These are phyloP conservation scores for Elachura formosa DNA, from an alignment of 2,113 vertebrate genomes.

Conservation along the genomic window DNA sequence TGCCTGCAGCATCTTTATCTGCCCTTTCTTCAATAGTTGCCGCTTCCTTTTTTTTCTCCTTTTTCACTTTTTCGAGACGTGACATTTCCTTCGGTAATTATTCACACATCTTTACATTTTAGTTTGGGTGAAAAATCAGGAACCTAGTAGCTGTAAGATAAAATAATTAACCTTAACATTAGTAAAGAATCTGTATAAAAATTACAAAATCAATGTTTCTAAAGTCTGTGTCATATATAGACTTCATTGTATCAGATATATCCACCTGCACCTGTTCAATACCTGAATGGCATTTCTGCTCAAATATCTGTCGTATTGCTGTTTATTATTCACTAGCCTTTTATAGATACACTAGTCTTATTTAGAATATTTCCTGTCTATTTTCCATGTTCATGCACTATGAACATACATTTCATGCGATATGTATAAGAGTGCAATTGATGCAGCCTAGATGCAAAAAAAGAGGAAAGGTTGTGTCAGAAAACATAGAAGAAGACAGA, in stretches of 20 bases:
- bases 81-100: conserved; percentile 2
- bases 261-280: background rate
- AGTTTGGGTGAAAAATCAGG: background rate
- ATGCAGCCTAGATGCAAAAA: background rate
- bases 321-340: background rate
- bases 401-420: background rate
- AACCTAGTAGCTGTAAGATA: background rate
- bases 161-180: background rate
- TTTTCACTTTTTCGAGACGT: background rate
- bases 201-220: background rate
- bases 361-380: background rate
- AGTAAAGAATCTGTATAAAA: background rate
- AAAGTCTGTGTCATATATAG: background rate
- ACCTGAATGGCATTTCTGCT: background rate
- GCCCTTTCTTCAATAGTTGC: background rate
- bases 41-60: background rate
- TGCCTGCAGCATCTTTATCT: background rate
- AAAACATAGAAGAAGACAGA: background rate
- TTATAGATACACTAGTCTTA: background rate
- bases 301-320: background rate
- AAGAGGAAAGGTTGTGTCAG: background rate
- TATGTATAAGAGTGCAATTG: background rate
- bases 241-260: background rate
- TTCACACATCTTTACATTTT: background rate
- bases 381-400: background rate